phyloP scores from a whole-genome alignment of 2,888 invertebrate genomes.

The Cerastis leucographa region DNA sequence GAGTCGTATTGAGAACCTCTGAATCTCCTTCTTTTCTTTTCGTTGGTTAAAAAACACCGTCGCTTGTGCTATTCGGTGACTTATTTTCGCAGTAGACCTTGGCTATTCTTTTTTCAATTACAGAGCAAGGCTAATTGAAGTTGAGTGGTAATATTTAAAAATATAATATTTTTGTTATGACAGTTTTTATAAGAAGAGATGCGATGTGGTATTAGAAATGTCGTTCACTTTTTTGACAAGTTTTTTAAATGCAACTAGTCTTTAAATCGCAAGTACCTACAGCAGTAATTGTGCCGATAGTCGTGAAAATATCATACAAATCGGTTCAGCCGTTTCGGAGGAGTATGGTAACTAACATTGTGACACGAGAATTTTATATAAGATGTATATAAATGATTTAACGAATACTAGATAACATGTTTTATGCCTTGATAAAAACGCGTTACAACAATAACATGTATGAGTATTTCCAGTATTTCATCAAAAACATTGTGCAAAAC shows the following conservation, averaged over 20 bases:
- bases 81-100: not conserved
- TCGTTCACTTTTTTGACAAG: not conserved
- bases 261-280: too few species aligned
- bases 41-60: too few species aligned
- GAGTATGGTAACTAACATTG: too few species aligned
- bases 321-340: too few species aligned
- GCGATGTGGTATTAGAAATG: not conserved
- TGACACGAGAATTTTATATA: too few species aligned
- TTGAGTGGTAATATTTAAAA: not conserved
- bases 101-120: too few species aligned
- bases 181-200: not conserved
- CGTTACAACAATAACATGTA: not conserved
- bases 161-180: not conserved
- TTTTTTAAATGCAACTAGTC: not conserved
- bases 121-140: not conserved
- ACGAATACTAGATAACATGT: not conserved
- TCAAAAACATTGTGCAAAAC: conserved; percentile 37
- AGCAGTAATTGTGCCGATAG: too few species aligned
- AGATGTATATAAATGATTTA: too few species aligned
- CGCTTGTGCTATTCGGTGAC: not conserved
- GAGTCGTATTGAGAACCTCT: too few species aligned
- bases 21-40: too few species aligned
- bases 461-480: conserved; percentile 31
- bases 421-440: not conserved
- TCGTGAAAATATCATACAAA: too few species aligned